Evolutionary conservation across 1,140 invertebrate species (phyloP), one percentile per base, ranked within the genome.

Genomic region (Macrotrachela quadricornifera): DNA sequence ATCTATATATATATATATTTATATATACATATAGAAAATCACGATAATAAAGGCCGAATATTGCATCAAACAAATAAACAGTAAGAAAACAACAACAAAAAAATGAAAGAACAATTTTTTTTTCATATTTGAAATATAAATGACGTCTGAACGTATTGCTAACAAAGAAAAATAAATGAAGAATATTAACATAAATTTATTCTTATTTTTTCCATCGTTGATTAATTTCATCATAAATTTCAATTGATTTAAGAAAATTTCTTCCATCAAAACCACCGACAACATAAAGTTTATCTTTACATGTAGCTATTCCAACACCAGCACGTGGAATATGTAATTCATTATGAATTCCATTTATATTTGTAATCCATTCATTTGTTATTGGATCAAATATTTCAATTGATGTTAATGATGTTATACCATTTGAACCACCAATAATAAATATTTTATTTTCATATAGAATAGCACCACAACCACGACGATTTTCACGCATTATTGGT

Each of bases 181-280:
- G n/a, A 8, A 30, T 30, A 30, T 30, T 30, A 30, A 8, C 21
- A 4, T 30, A 4, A 4, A 30, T 30, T 2, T 30, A 4, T 2
- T 4, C 21, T 30, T 30, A 30, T 4, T 30, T n/a, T n/a, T 30
- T 30, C 21, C 21, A 30, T 30, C 21, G 21, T 4, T 30, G 21
- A 30, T 30, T 8, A 30, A 4, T 30, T 30, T 30, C 21, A 30
- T 30, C 21, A 30, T 30, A 30, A 30, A 30, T 8, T 36, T 53
- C 51, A 41, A 53, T 53, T n/a, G 51, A 43, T 47, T 53, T 53
- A 17, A 53, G 38, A 37, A 53, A 53, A 14, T 44, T 46, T 47
- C 46, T 46, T 16, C 51, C 51, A 43, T 53, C 51, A 43, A 53
- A 53, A 10, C 51, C 51, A n/a, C 51, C 51, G 30, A 53, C 37